A percentile compares a stretch with the other conserved stretches of the same genome.
Evolutionary conservation across 1,140 invertebrate species (phyloP).

Genomic region (Drosophila sulfurigaster): DNA sequence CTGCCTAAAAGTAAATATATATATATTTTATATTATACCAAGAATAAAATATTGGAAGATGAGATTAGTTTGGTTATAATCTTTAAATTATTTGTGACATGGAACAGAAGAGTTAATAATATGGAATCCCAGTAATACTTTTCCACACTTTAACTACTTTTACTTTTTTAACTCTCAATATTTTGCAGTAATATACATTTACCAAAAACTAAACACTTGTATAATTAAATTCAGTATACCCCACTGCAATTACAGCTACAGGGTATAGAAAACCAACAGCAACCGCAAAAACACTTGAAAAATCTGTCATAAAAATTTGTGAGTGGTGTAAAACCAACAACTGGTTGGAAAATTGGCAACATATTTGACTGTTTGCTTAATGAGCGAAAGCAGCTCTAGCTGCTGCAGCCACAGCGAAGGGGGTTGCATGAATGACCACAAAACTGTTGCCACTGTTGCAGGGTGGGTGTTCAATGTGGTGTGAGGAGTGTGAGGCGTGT

Average conservation of each 20-base stretch:
- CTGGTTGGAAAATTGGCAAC: conserved; percentile 77
- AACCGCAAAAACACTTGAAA: conserved; percentile 71
- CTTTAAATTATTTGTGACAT: too few species aligned
- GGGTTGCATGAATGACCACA: conserved; percentile 30
- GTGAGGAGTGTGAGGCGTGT: conserved; percentile 14
- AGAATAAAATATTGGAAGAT: too few species aligned
- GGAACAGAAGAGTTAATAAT: too few species aligned
- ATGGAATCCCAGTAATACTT: too few species aligned
- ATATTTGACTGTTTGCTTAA: conserved; percentile 81
- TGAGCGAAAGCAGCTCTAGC: conserved; percentile 46
- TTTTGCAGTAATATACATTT: neutral
- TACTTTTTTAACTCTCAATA: too few species aligned
- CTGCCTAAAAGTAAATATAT: too few species aligned
- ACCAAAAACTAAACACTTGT: neutral
- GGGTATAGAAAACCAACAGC: conserved; percentile 16
- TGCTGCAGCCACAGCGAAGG: neutral
- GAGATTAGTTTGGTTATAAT: too few species aligned
- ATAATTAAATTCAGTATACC: neutral
- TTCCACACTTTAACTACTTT: too few species aligned
- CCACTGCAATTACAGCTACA: neutral
- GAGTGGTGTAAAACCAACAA: conserved; percentile 73
- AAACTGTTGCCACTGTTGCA: conserved; percentile 30
- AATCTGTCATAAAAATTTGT: conserved; percentile 79
- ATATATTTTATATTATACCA: too few species aligned
- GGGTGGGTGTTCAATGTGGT: conserved; percentile 16